These are phyloP conservation scores for Sinocyclocheilus grahami DNA, from an alignment of 2,113 vertebrate genomes.

Conservation along the genomic window DNA sequence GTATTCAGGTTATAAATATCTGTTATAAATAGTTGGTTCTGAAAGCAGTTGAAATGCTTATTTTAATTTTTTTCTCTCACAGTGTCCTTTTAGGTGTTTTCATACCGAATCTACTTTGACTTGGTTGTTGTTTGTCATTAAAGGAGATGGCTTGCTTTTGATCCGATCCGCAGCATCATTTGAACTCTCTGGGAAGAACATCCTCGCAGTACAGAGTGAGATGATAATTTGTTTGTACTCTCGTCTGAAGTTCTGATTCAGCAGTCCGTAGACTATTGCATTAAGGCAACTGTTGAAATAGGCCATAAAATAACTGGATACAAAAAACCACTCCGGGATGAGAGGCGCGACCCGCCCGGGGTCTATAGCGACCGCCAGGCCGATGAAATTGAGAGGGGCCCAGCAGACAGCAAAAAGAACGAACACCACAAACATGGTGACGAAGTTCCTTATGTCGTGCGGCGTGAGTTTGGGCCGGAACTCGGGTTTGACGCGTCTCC, in stretches of 20 bases:
- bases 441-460: conserved; percentile 84
- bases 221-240: conserved; percentile 84
- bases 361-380: conserved; percentile 81
- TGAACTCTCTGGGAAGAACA: conserved; percentile 79
- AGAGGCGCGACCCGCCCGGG: conserved; percentile 70
- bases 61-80: conserved; percentile 53
- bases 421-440: conserved; percentile 88
- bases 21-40: conserved; percentile 22
- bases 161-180: conserved; percentile 76
- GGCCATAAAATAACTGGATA: conserved; percentile 62
- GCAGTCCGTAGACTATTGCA: conserved; percentile 81
- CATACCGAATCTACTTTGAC: conserved; percentile 82
- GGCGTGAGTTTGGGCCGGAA: conserved; percentile 79
- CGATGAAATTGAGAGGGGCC: conserved; percentile 87
- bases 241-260: conserved; percentile 86
- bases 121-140: conserved; percentile 79
- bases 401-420: conserved; percentile 87
- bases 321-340: conserved; percentile 63
- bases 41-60: conserved; percentile 28
- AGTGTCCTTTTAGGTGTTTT: conserved; percentile 54
- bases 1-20: not conserved
- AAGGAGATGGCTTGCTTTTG: conserved; percentile 81
- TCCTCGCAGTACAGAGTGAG: conserved; percentile 76
- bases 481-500: conserved; percentile 79
- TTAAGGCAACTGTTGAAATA: conserved; percentile 73